A percentile compares a stretch with the other conserved stretches of the same genome.
Evolutionary conservation across 2,888 invertebrate species (phyloP).

Genomic region (Nomada fucata): DNA sequence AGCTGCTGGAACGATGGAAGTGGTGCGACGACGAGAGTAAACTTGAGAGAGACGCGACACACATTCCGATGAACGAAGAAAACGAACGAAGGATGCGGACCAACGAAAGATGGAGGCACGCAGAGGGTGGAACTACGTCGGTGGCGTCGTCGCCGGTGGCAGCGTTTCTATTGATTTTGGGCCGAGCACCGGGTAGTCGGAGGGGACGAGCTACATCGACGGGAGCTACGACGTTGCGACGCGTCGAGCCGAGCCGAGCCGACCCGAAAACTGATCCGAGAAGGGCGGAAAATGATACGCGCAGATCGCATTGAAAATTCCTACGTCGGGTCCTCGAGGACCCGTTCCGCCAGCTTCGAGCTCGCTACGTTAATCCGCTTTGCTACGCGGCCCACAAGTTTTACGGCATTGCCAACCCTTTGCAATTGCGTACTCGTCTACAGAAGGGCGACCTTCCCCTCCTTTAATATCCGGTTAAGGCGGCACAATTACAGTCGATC

Average conservation of each 20-base stretch:
- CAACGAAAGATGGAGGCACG: slow-evolving; percentile 11
- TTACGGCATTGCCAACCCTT: no score
- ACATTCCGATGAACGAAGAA: slow-evolving; percentile 14
- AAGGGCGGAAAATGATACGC: background rate
- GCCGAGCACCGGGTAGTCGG: slow-evolving; percentile 25
- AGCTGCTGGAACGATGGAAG: background rate
- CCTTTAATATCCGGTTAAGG: slow-evolving; percentile 8
- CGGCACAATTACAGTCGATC: background rate
- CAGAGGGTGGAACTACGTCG: slow-evolving; percentile 45
- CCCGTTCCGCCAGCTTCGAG: no score
- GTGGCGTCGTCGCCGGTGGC: slow-evolving; percentile 51
- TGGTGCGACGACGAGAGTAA: slow-evolving; percentile 1
- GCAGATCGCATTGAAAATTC: background rate
- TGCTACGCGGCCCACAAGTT: no score
- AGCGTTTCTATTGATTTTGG: slow-evolving; percentile 75
- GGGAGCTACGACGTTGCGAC: slow-evolving; percentile 31
- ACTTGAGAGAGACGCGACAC: slow-evolving; percentile 14
- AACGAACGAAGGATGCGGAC: slow-evolving; percentile 16
- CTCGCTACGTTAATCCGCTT: no score
- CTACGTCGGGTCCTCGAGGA: no score
- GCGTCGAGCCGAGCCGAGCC: slow-evolving; percentile 22
- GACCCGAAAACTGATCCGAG: background rate
- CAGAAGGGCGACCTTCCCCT: no score
- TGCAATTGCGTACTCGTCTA: no score
- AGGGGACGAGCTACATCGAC: slow-evolving; percentile 25